Evolutionary conservation across 2,797 vertebrate species (phyloP).

Genomic region (Ptychadena robeensis): DNA sequence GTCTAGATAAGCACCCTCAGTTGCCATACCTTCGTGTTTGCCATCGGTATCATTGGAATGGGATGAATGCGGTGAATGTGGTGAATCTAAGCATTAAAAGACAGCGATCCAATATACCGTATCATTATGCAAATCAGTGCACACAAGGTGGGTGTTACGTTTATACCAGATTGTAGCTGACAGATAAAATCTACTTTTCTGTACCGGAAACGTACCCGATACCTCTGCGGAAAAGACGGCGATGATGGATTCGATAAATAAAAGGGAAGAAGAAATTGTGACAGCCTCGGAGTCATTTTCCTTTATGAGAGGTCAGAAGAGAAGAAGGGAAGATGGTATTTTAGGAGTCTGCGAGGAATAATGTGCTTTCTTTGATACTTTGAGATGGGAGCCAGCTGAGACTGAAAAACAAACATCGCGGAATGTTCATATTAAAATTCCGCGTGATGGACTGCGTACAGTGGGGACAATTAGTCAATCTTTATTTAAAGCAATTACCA

Average conservation of each 20-base stretch:
- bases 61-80: too few species aligned
- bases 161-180: neutral
- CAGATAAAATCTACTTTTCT: neutral
- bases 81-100: too few species aligned
- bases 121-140: neutral
- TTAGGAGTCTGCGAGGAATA: conserved; percentile 68
- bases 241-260: conserved; percentile 10
- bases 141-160: neutral
- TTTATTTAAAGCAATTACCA: conserved; percentile 52
- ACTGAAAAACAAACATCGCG: conserved; percentile 62
- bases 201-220: neutral
- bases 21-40: too few species aligned
- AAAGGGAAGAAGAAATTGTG: conserved; percentile 17
- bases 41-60: too few species aligned
- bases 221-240: neutral
- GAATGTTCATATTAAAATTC: conserved; percentile 65
- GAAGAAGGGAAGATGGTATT: conserved; percentile 61
- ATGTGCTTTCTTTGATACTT: conserved; percentile 70
- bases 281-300: conserved; percentile 61
- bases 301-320: conserved; percentile 66
- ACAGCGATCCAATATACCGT: neutral
- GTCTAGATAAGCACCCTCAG: too few species aligned
- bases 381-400: conserved; percentile 66
- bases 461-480: conserved; percentile 68
- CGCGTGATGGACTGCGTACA: conserved; percentile 64